Evolutionary conservation across 2,113 vertebrate genomes (phyloP), one percentile per base, ranked within the genome.

Genomic region (Perca schrenkii): DNA sequence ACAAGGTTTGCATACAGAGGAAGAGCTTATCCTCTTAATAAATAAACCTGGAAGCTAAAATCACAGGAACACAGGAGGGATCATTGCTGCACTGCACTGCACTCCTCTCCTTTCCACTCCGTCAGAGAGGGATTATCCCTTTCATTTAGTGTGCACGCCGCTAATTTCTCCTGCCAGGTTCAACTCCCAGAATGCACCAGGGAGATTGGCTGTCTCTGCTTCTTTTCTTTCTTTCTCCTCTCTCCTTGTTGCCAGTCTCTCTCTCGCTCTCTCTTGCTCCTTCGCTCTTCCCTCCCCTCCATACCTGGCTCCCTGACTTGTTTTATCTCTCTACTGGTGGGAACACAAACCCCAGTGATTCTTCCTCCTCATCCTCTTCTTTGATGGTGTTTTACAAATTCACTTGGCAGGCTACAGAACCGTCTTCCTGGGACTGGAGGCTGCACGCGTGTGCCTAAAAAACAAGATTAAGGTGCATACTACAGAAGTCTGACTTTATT

Each of bases 161-260:
- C 82, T 94, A 86, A 92, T 90, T 94, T 93, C 92, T 91, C 84
- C 87, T 93, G 92, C 93, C 87, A 92, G 91, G 90, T 91, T 93
- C 85, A 85, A 91, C 91, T 93, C 92, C 91, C 93, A 94, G 91
- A 89, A 93, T 92, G 91, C 93, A 93, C 87, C 74, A 22, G 81
- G 86, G 93, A 92, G 90, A 90, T 89, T 90, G 90, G 83, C 83
- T 88, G 85, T 84, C 86, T 92, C 73, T 76, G 52, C 61, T 76
- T 85, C 84, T 86, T 70, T 83, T 83, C 64, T 82, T 77, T 72
- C 58, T 50, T 47, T 73, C 49, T 58, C 77, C 22, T 50, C 50
- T 77, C 68, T 34, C 79, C 54, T 47, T 8, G 4, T 66, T 81
- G 58, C 82, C 82, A 79, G 65, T 74, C 82, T 80, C 56, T 73